phyloP scores from a whole-genome alignment of 1,140 invertebrate species.

The Oppia nitens region DNA sequence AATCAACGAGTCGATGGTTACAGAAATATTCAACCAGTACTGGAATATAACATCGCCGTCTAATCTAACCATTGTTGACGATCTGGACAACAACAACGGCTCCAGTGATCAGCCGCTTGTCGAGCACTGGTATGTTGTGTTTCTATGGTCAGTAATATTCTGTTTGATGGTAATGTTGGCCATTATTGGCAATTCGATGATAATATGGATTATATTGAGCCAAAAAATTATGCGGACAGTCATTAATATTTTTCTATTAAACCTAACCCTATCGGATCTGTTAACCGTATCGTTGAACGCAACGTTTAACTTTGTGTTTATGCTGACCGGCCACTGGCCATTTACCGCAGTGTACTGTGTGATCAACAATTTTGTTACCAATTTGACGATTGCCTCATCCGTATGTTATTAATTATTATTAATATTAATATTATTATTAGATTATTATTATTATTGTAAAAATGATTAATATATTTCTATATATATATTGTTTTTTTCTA shows the following conservation, averaged over 20 bases:
- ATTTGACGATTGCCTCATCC: constrained; percentile 60
- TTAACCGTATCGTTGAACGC: constrained; percentile 82
- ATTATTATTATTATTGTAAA: too few species aligned
- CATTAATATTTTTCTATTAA: constrained; percentile 91
- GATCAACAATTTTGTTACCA: constrained; percentile 78
- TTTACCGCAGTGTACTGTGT: constrained; percentile 85
- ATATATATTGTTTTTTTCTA: too few species aligned
- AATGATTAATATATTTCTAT: too few species aligned
- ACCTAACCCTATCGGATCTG: constrained; percentile 74
- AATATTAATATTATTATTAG: too few species aligned
- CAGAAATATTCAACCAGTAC: too few species aligned
- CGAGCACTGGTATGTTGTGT: constrained; percentile 68
- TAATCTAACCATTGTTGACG: too few species aligned
- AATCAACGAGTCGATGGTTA: too few species aligned
- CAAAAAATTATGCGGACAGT: constrained; percentile 69
- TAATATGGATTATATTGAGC: constrained; percentile 83
- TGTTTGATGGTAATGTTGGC: constrained; percentile 72
- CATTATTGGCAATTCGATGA: constrained; percentile 76
- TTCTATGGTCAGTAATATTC: constrained; percentile 66
- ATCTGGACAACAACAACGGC: too few species aligned
- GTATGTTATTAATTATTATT: too few species aligned
- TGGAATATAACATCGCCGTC: too few species aligned
- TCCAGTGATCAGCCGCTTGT: too few species aligned
- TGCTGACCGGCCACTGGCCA: constrained; percentile 79
- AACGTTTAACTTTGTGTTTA: constrained; percentile 81